Percentiles rank a stretch among this genome's conserved stretches.
Conservation (phyloP, 2,888 invertebrate genomes). For the Ectobius pallidus region DNA sequence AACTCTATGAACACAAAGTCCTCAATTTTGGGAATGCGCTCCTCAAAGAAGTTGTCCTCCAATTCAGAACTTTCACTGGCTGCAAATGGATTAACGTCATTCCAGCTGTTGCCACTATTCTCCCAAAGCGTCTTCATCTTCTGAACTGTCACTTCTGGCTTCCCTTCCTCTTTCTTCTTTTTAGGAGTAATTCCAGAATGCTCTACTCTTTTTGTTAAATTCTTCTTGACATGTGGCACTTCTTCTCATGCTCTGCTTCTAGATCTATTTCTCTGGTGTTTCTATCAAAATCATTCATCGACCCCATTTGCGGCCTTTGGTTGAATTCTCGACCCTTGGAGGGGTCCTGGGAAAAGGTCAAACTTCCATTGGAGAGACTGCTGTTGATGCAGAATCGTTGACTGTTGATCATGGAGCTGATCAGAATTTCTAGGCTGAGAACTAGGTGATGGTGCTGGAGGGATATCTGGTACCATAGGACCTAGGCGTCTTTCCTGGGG, state of each 20-base stretch:
- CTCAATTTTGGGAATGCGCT: neutral
- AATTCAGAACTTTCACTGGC: slow-evolving; percentile 11
- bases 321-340: neutral
- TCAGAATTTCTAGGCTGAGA: neutral
- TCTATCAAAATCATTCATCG: neutral
- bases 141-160: slow-evolving; percentile 3
- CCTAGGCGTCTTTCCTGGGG: neutral
- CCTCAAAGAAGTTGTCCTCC: slow-evolving; percentile 18
- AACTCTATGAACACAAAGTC: slow-evolving; percentile 14
- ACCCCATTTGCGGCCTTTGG: slow-evolving; percentile 13
- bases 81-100: slow-evolving; percentile 9
- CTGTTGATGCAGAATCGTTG: neutral
- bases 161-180: neutral
- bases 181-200: neutral
- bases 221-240: neutral
- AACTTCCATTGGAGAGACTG: slow-evolving; percentile 20
- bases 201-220: neutral
- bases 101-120: slow-evolving; percentile 9
- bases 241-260: slow-evolving; percentile 6
- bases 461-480: neutral
- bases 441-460: slow-evolving; percentile 7
- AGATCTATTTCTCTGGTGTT: slow-evolving; percentile 7
- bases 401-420: neutral
- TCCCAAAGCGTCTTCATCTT: slow-evolving; percentile 14
- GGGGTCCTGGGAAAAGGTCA: slow-evolving; percentile 2